A percentile compares a stretch with the other conserved stretches of the same genome.
Conservation (phyloP, 2,888 invertebrate species). For the Mellilla xanthometata region DNA sequence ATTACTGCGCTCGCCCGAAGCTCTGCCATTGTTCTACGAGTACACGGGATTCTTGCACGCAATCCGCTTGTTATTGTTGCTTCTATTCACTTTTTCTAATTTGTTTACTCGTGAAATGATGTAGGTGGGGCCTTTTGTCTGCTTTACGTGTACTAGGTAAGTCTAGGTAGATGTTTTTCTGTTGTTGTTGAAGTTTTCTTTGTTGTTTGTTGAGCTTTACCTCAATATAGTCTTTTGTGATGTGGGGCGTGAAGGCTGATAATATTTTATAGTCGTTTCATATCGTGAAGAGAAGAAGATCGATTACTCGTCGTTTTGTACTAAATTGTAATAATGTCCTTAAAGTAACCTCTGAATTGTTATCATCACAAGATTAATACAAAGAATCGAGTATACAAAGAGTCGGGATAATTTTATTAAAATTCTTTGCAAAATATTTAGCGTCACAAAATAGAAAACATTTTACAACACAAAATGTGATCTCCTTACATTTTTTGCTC, state of each 20-base stretch:
- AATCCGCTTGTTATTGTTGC: constrained; percentile 51
- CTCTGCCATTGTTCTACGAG: constrained; percentile 73
- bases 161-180: too few species aligned
- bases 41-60: constrained; percentile 71
- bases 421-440: constrained; percentile 5
- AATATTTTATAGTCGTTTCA: too few species aligned
- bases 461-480: neutral
- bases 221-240: too few species aligned
- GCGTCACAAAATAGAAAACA: constrained; percentile 5
- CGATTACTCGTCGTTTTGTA: too few species aligned
- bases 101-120: constrained; percentile 28
- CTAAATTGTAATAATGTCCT: too few species aligned
- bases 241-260: too few species aligned
- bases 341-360: too few species aligned
- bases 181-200: too few species aligned
- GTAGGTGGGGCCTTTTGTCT: neutral
- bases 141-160: too few species aligned
- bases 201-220: too few species aligned
- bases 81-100: constrained; percentile 37
- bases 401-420: neutral
- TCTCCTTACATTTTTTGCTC: constrained; percentile 4
- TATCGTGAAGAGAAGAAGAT: too few species aligned
- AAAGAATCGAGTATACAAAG: neutral
- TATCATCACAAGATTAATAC: too few species aligned
- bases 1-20: constrained; percentile 72